Evolutionary conservation across 2,888 invertebrate species (phyloP), one percentile per base, ranked within the genome.

Genomic region (Tuberolachnus salignus): DNA sequence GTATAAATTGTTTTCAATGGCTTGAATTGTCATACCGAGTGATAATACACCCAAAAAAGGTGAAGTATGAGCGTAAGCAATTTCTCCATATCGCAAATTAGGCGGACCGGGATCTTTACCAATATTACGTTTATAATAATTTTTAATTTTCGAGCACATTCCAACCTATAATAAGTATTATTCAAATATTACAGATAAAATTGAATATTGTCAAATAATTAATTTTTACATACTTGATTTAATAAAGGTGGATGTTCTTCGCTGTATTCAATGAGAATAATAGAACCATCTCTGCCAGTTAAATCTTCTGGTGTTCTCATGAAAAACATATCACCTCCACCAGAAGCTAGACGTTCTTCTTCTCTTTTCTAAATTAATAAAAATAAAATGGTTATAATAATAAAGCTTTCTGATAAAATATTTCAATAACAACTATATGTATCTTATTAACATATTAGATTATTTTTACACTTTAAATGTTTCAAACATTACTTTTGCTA

Each of bases 251-350:
- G 98, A 88, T 96, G 96, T 85, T 99, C 98, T 85, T 99, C 99
- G 82, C 95, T 95, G 86, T 97, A 98, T 86, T 99, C 99, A 0
- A 95, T 89, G 2, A 99, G 87, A 13, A 99, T 90, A 3, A 94
- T 85, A 83, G 94, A 94, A 0, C 98, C 98, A 85, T 99, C 98
- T 82, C 92, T 90, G 1, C 96, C 97, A 55, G 95, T 94, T 66
- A 98, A 88, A 87, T 98, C 98, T 83, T 97, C 96, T 0, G 96
- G 91, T 3, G 96, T 95, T 66, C 98, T 89, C 99, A 99, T 99
- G 86, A 98, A 98, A 88, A 99, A 99, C 4, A 99, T 97, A 85
- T 99, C 99, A 1, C 98, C 98, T 81, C 98, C 99, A 19, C 99
- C 99, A 0, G 96, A 97, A 0, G 97, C 96, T 83, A 94, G 90